Evolutionary conservation across 2,113 vertebrate genomes (phyloP).

Genomic region (Petrocephalus zakoni): DNA sequence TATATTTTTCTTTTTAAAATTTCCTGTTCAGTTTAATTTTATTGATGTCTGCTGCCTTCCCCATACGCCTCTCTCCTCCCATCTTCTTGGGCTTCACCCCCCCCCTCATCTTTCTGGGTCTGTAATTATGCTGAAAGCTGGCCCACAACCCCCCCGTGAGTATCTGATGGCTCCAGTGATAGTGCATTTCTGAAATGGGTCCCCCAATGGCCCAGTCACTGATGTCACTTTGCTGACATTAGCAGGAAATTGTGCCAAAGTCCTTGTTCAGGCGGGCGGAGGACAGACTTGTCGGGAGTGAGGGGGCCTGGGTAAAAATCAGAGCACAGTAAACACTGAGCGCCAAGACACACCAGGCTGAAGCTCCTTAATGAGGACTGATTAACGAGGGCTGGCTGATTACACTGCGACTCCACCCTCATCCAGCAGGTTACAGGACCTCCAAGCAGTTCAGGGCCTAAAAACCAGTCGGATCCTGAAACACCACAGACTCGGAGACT

Average conservation of each 20-base stretch:
- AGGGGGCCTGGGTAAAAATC: too few species aligned
- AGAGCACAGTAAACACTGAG: not conserved
- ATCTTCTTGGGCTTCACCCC: not conserved
- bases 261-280: constrained; percentile 31
- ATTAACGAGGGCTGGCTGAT: not conserved
- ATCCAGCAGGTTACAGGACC: not conserved
- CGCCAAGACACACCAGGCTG: not conserved
- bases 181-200: constrained; percentile 17
- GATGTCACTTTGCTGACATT: constrained; percentile 63
- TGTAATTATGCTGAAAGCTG: constrained; percentile 57
- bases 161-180: constrained; percentile 26
- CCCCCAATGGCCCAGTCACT: constrained; percentile 30
- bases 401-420: not conserved
- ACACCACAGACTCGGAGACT: not conserved
- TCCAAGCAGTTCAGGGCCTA: not conserved
- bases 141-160: constrained; percentile 21
- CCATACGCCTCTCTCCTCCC: not conserved
- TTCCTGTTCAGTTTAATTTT: constrained; percentile 4
- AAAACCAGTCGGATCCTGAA: not conserved
- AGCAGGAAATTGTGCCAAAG: constrained; percentile 47
- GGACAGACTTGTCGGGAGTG: not conserved
- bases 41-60: not conserved
- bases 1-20: constrained; percentile 16
- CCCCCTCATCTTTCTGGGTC: constrained; percentile 21
- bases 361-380: not conserved